Base-by-base conservation (phyloP, 2,888 invertebrate genomes). In the Caenorhabditis sp. region DNA sequence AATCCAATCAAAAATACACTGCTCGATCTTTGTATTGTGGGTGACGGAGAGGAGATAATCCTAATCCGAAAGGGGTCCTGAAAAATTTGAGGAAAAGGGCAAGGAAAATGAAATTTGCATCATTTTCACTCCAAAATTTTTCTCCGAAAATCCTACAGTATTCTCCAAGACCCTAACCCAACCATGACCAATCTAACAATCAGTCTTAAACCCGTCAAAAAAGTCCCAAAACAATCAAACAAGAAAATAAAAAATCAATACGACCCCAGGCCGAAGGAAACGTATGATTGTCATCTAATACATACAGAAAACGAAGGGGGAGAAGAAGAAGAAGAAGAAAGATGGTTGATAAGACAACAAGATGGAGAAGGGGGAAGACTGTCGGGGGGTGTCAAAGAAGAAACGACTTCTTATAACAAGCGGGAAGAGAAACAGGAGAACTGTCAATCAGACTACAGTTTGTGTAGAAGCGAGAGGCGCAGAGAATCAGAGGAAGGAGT, bases 401-500 rank as follows among this genome's bases (percentile, higher is more conserved):
- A 63, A 63, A 63, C 63, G 63, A 63, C 63, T 63, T 28, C 63
- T 63, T 28, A n/a, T 63, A 24, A 54, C 49, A 12, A 44, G 31
- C n/a, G 28, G 54, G 49, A 31, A 22, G 24, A 59, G 41, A 64
- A n/a, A 14, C 8, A 26, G 8, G 12, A 12, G 38, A 38, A 38
- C 38, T 38, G 38, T 38, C 38, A 12, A 38, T 38, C 12, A 35
- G 31, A 35, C 2, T 31, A 38, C 8, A 38, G 12, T 10, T 38
- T 10, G 38, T 31, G 7, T 31, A 38, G 38, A 44, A 47, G 59
- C 47, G 31, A 56, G 49, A 49, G 54, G 28, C 14, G 10, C 10
- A 44, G 61, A 61, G 70, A 72, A 19, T 8, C 12, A 24, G 49
- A 47, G 70, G 41, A 54, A 19, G 16, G 38, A 56, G 56, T 12